Conservation (phyloP, 1,140 invertebrate species). For the Leptonema lineaticorne region DNA sequence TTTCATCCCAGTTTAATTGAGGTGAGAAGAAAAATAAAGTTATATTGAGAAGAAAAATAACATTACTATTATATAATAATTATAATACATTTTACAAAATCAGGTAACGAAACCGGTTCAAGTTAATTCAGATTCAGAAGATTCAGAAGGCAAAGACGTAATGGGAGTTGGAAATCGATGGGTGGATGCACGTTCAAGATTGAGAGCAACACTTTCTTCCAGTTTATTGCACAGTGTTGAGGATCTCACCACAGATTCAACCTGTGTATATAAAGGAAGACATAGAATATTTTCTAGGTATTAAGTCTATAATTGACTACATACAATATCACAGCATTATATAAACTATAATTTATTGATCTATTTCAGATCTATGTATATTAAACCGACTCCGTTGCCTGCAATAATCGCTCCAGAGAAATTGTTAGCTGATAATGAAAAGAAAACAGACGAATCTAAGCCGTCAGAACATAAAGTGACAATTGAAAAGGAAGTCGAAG, state of each 20-base stretch:
- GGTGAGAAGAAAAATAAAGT: slow-evolving; percentile 39
- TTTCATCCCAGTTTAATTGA: slow-evolving; percentile 57
- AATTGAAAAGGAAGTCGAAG: slow-evolving; percentile 36
- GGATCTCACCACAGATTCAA: slow-evolving; percentile 72
- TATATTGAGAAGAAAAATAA: background rate
- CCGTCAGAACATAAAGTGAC: background rate
- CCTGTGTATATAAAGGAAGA: slow-evolving; percentile 69
- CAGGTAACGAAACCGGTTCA: slow-evolving; percentile 29
- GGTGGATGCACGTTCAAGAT: slow-evolving; percentile 43
- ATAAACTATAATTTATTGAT: slow-evolving; percentile 44
- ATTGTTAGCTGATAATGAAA: slow-evolving; percentile 12
- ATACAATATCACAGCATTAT: background rate
- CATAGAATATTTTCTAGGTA: slow-evolving; percentile 51
- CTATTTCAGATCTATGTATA: slow-evolving; percentile 52
- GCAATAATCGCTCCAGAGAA: slow-evolving; percentile 43
- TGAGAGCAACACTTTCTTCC: slow-evolving; percentile 64
- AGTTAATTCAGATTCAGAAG: slow-evolving; percentile 27
- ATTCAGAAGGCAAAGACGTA: slow-evolving; percentile 39
- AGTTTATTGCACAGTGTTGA: slow-evolving; percentile 71
- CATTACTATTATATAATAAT: background rate
- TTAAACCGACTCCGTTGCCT: slow-evolving; percentile 47
- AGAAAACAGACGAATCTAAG: background rate
- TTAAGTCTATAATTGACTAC: background rate
- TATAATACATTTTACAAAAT: slow-evolving; percentile 5
- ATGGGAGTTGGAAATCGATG: slow-evolving; percentile 38